Percentiles rank a stretch among this genome's conserved stretches.
phyloP scores from a whole-genome alignment of 2,797 vertebrate genomes.

The Arctocebus calabarensis region DNA sequence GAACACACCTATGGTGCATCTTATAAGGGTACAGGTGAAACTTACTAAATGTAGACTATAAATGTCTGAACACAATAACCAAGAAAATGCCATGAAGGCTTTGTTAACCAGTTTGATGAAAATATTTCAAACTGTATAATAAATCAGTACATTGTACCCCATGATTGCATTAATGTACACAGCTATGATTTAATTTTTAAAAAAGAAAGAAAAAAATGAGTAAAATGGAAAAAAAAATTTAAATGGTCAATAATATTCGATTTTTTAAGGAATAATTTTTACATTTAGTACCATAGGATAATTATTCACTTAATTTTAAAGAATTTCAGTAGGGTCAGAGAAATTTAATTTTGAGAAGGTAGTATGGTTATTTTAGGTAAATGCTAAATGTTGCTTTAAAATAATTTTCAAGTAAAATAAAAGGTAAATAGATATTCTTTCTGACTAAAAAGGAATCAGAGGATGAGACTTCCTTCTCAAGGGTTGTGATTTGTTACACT shows the following conservation, averaged over 20 bases:
- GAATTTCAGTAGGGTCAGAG: background rate
- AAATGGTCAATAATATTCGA: background rate
- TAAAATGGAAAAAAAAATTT: background rate
- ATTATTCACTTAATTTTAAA: background rate
- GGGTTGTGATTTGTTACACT: background rate
- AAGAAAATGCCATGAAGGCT: no score
- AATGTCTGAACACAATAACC: no score
- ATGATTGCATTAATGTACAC: no score
- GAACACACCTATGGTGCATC: no score
- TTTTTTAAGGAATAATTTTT: background rate
- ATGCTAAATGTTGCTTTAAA: background rate
- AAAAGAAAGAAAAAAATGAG: no score
- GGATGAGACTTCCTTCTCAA: background rate
- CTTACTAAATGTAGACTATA: no score
- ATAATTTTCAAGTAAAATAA: background rate
- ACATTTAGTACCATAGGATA: background rate
- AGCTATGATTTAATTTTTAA: no score
- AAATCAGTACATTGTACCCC: no score
- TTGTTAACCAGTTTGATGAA: no score
- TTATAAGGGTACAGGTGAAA: no score
- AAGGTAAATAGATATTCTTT: background rate
- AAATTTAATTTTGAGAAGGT: background rate
- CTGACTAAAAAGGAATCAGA: background rate
- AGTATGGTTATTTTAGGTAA: background rate
- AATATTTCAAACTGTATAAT: no score